Percentiles rank a stretch among this genome's conserved stretches.
phyloP scores from a whole-genome alignment of 2,888 invertebrate species.

The Argyresthia albistria region DNA sequence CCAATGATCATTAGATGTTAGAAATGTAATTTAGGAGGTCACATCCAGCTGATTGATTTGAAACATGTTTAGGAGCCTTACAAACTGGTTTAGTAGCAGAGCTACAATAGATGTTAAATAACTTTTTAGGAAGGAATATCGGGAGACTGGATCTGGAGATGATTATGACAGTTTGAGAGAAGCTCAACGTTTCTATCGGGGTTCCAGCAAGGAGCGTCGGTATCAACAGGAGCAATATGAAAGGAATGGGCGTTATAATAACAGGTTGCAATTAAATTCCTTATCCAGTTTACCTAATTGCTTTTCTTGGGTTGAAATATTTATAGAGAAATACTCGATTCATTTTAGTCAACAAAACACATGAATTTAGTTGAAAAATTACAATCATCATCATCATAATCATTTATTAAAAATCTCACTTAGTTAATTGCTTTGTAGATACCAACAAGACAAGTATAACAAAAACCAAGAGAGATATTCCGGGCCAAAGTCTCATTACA shows the following conservation, averaged over 20 bases:
- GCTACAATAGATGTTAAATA: neutral
- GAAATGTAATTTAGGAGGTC: too few relatives aligned
- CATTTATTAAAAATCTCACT: too few relatives aligned
- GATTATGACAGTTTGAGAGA: constrained; percentile 38
- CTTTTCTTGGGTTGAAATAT: neutral
- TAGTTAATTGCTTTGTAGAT: neutral
- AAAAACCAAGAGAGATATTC: constrained; percentile 31
- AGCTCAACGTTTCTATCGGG: constrained; percentile 55
- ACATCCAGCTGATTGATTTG: too few relatives aligned
- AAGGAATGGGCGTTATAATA: constrained; percentile 36
- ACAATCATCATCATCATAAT: neutral
- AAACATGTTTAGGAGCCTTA: too few relatives aligned
- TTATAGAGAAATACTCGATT: neutral
- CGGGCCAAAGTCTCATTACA: constrained; percentile 27
- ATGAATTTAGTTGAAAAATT: neutral
- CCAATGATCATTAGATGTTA: too few relatives aligned
- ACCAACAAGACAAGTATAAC: constrained; percentile 13
- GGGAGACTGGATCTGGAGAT: constrained; percentile 34
- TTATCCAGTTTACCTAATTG: neutral
- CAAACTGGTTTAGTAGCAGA: neutral
- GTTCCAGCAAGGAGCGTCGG: constrained; percentile 52
- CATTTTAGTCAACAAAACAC: neutral
- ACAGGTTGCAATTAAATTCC: constrained; percentile 27
- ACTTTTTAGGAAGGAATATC: constrained; percentile 42
- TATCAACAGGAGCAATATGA: constrained; percentile 26